Evolutionary conservation across 1,140 invertebrate species (phyloP), one percentile per base, ranked within the genome.

Genomic region (Zaprionus africanus): DNA sequence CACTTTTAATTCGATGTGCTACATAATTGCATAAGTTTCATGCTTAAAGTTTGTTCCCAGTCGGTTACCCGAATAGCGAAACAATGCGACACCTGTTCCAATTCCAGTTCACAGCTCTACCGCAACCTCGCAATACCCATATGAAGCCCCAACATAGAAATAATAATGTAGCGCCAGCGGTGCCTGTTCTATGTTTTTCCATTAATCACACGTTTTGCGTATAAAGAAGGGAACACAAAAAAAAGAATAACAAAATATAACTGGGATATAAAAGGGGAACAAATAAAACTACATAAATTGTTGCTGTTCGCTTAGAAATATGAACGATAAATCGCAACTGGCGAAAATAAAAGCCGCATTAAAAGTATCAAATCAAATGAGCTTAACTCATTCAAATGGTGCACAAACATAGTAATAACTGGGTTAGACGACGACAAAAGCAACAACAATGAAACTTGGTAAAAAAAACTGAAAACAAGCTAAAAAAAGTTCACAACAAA

Each of bases 301-400:
- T 19, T 66, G 69, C 24, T 64, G 68, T 71, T 67, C 49, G 63
- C 34, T 56, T 28, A 56, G 41, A 58, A 64, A 71, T 69, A 69
- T 68, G 58, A 75, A 61, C 65, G 56, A 63, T 62, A 69, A 75
- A 69, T 68, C 57, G 57, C 71, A 74, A 74, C 71, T 69, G 72
- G 58, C 65, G 58, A 62, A 75, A 62, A 69, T 75, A 72, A 76
- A 72, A 78, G 56, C 59, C 53, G 65, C 64, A 78, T 75, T 75
- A 78, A 78, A 78, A 69, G 76, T 65, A 78, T 78, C 76, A 78
- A 78, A 78, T 78, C 76, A 78, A 78, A 74, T 74, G 70, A 78
- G 76, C 43, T 78, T 78, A 78, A 78, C 70, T 74, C 76, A 78
- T 74, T 78, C 70, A 78, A 78, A 71, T 71, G 67, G 73, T 58